Evolutionary conservation across 30 jellyfish, hydroid and myxozoan species (phyloP), one percentile per base, ranked within the genome.

Genomic region (Cassiopea xamachana): DNA sequence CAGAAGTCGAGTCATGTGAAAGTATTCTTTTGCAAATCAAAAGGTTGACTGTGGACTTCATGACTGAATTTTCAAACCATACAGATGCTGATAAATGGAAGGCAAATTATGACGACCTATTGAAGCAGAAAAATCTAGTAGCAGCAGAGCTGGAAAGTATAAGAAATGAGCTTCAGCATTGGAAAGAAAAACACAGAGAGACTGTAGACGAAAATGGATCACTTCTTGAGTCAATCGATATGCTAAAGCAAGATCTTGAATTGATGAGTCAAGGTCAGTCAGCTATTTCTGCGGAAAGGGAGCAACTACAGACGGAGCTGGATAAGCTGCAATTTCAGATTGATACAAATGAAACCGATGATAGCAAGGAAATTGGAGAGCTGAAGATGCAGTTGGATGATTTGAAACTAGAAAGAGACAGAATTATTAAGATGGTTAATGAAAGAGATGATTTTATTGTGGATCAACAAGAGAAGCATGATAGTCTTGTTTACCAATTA

Each of bases 331-430:
- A 92, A 64, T 92, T 87, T 81, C 98, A 92, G 78, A 86, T 92
- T 49, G 98, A 92, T 69, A 92, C 95, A 1, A 92, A 92, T 46
- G 98, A 92, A 69, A 85, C 98, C 2, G 98, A 92, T 48, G 95
- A 92, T 59, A 92, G 95, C 80, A 86, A 86, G 80, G 98, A 92
- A 64, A 92, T 92, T 55, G 92, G 95, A 16, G 95, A 92, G 77
- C 70, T 92, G 88, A 92, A 87, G 61, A 80, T 79, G 93, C 95
- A 92, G 82, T 85, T 92, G 2, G 92, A 77, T 60, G 98, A 92
- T 47, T 16, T 92, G 93, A 87, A 92, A 80, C 60, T 75, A n/a
- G 98, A 92, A 74, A 79, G 89, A 70, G 98, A 92, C 18, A 62
- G 92, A 43, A 67, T 92, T 13, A 76, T 87, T 86, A 75, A 86